Evolutionary conservation across 2,113 vertebrate species (phyloP).

Genomic region (Tapirus terrestris): DNA sequence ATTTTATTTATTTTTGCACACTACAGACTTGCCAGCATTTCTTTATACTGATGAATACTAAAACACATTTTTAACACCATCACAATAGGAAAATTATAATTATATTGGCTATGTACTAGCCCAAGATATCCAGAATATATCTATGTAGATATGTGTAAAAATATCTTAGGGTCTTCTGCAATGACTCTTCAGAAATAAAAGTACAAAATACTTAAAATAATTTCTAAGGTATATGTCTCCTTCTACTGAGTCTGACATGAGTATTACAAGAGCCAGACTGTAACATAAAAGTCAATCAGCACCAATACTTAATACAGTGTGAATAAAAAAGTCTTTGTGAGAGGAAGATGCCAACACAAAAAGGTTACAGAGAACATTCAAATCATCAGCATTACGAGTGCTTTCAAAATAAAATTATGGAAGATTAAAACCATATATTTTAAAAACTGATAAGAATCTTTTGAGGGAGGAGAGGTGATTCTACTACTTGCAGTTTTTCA

Average conservation of each 20-base stretch:
- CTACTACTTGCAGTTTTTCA: neutral
- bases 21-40: neutral
- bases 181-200: slow-evolving; percentile 52
- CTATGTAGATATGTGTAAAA: neutral
- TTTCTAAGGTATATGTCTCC: slow-evolving; percentile 86
- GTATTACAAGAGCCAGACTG: slow-evolving; percentile 85
- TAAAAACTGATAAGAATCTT: neutral
- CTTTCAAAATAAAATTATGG: neutral
- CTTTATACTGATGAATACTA: neutral
- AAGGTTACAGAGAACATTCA: slow-evolving; percentile 26
- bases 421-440: neutral
- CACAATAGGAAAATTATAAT: neutral
- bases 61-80: neutral
- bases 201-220: slow-evolving; percentile 71
- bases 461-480: neutral
- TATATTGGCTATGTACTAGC: neutral
- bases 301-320: slow-evolving; percentile 87
- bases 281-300: slow-evolving; percentile 85
- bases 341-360: slow-evolving; percentile 80
- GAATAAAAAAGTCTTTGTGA: slow-evolving; percentile 84
- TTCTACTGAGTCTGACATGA: slow-evolving; percentile 87
- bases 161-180: neutral
- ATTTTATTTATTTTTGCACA: neutral
- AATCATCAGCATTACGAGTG: neutral
- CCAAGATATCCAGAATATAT: neutral